These are phyloP conservation scores for Oligia strigilis DNA, from an alignment of 2,888 invertebrate genomes.

Conservation along the genomic window DNA sequence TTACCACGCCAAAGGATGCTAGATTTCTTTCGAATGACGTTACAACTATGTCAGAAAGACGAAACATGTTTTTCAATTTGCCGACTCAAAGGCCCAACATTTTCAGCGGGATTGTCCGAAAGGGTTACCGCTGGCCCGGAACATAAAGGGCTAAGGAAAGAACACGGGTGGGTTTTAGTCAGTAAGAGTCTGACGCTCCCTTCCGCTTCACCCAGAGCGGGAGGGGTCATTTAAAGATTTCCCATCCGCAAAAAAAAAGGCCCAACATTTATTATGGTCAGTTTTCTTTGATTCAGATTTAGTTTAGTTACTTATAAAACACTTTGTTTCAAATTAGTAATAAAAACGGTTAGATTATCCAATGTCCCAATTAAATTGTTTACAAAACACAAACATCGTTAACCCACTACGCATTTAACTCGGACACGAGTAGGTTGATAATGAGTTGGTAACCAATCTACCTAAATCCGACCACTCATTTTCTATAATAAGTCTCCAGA, in stretches of 20 bases:
- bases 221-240: too few species aligned
- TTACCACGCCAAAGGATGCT: neutral
- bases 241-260: neutral
- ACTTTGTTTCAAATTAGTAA: neutral
- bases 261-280: neutral
- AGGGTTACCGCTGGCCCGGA: too few species aligned
- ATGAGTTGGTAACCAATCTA: constrained; percentile 38
- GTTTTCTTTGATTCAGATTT: neutral
- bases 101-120: too few species aligned
- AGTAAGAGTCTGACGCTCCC: too few species aligned
- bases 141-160: too few species aligned
- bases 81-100: neutral
- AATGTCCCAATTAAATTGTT: neutral
- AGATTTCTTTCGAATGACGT: neutral
- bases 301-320: too few species aligned
- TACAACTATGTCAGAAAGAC: neutral
- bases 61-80: neutral
- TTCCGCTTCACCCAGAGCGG: too few species aligned
- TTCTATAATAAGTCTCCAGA: constrained; percentile 32
- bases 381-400: constrained; percentile 23
- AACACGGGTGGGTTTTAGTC: too few species aligned
- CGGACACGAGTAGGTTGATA: constrained; percentile 41
- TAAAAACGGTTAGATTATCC: neutral
- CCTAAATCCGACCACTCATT: constrained; percentile 22
- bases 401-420: constrained; percentile 16